Conservation (phyloP, 1,140 invertebrate species). For the Oryzaephilus surinamensis region DNA sequence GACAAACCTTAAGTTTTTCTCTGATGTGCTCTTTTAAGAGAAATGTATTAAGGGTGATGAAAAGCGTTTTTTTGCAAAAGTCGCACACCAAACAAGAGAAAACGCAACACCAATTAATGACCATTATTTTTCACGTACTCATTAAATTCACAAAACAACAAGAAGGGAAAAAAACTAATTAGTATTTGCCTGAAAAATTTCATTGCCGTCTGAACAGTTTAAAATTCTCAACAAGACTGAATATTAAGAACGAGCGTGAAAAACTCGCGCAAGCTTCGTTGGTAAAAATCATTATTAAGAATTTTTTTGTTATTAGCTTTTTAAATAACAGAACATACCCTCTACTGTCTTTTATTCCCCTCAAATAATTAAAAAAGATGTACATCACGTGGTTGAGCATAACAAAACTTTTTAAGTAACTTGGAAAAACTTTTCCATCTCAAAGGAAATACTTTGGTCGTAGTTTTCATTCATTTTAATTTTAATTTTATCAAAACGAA, state of each 20-base stretch:
- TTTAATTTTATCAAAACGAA: neutral
- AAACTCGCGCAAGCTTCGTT: conserved; percentile 26
- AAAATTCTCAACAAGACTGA: conserved; percentile 5
- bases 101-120: neutral
- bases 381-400: conserved; percentile 19
- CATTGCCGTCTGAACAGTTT: neutral
- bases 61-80: neutral
- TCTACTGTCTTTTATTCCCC: conserved; percentile 12
- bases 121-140: neutral
- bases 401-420: too few relatives aligned
- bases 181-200: too few relatives aligned
- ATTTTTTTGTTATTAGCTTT: conserved; percentile 31
- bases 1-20: too few relatives aligned
- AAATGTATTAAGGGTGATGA: neutral
- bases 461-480: neutral
- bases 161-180: too few relatives aligned
- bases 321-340: conserved; percentile 17
- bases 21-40: too few relatives aligned
- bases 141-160: neutral
- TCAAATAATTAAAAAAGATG: conserved; percentile 28
- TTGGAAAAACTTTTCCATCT: neutral
- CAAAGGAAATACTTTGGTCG: neutral
- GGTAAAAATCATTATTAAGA: conserved; percentile 33
- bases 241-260: conserved; percentile 8
- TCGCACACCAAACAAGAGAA: too few relatives aligned